Percentiles rank a stretch among this genome's conserved stretches.
Conservation (phyloP, 1,140 invertebrate genomes). For the Uloborus diversus region DNA sequence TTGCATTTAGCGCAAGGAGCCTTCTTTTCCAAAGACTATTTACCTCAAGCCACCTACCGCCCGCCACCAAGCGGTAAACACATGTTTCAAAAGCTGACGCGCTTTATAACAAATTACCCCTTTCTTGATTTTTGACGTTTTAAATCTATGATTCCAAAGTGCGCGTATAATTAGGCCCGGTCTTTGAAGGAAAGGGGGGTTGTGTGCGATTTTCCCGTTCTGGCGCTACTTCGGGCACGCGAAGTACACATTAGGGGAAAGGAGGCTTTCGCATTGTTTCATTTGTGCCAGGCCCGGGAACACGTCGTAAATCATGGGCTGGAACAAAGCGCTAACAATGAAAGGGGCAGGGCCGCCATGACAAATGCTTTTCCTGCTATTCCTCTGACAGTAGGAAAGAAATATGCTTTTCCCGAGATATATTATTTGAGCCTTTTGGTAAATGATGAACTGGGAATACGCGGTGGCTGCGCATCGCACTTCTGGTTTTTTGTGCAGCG, state of each 20-base stretch:
- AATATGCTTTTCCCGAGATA: constrained; percentile 51
- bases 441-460: constrained; percentile 54
- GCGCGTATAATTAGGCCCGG: constrained; percentile 55
- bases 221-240: constrained; percentile 14
- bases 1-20: no score
- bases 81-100: constrained; percentile 57
- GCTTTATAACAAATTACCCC: constrained; percentile 54
- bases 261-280: constrained; percentile 43
- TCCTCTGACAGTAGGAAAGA: constrained; percentile 46
- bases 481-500: no score
- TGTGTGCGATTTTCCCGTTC: constrained; percentile 23
- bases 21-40: constrained; percentile 1
- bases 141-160: constrained; percentile 57
- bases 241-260: constrained; percentile 49
- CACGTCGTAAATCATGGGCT: constrained; percentile 49
- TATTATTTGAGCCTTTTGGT: constrained; percentile 46
- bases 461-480: constrained; percentile 32
- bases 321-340: constrained; percentile 51
- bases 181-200: constrained; percentile 10
- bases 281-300: constrained; percentile 30
- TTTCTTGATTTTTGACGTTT: constrained; percentile 57
- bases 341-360: constrained; percentile 32
- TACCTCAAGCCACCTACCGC: not conserved
- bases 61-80: constrained; percentile 29
- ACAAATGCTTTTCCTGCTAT: constrained; percentile 51